Conservation (phyloP, 2,797 vertebrate species). For the Hydrolagus colliei region DNA sequence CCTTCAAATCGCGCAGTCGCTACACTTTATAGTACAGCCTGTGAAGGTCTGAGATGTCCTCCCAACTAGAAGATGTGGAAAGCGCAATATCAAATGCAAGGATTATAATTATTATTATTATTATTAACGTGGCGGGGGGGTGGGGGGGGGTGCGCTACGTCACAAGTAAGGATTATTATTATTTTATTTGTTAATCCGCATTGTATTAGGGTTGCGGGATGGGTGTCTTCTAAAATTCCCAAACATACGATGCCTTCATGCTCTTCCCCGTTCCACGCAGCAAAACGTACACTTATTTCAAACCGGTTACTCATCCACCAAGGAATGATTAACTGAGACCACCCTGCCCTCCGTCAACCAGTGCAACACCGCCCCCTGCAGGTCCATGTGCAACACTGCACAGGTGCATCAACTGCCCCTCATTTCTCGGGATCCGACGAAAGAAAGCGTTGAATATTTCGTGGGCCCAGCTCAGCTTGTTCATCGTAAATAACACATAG, state of each 20-base stretch:
- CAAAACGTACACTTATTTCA: not conserved
- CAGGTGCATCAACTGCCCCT: not conserved
- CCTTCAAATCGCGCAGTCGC: too few species aligned
- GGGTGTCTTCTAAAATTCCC: not conserved
- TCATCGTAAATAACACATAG: conserved; percentile 12
- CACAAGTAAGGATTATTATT: too few species aligned
- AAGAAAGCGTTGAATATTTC: conserved; percentile 12
- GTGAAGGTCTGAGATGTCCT: too few species aligned
- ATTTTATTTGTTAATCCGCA: not conserved
- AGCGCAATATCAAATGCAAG: too few species aligned
- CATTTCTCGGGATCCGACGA: not conserved
- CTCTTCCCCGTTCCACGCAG: not conserved
- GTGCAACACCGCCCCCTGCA: not conserved
- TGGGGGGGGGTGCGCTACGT: too few species aligned
- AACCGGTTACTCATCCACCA: not conserved
- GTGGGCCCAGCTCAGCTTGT: conserved; percentile 16
- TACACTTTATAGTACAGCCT: too few species aligned
- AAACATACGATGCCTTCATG: not conserved
- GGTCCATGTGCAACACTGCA: not conserved
- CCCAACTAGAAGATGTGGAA: too few species aligned
- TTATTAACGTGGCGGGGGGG: too few species aligned
- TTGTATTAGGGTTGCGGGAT: not conserved
- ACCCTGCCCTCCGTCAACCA: not conserved
- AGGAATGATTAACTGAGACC: not conserved
- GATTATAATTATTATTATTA: too few species aligned